Percentiles rank a stretch among this genome's conserved stretches.
These are phyloP conservation scores for Xiphorhynchus erythropygius DNA, from an alignment of 2,797 vertebrate genomes.

Conservation along the genomic window DNA sequence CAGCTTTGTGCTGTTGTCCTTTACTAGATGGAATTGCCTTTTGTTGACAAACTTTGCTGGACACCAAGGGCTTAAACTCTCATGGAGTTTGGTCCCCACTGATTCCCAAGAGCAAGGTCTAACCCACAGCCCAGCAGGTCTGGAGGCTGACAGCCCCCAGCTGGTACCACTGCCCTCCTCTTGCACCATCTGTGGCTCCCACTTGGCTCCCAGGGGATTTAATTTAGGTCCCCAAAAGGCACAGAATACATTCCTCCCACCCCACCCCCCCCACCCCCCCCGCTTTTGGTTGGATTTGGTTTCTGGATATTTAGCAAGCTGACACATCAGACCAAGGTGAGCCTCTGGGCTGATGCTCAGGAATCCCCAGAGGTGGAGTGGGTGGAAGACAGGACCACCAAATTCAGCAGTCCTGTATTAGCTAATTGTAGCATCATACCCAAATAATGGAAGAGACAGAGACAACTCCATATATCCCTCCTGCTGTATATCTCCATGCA, in stretches of 20 bases:
- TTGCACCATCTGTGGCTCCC: not conserved
- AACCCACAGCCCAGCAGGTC: not conserved
- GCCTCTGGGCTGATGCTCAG: not conserved
- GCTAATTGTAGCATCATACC: not conserved
- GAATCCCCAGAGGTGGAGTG: not conserved
- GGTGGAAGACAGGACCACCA: not conserved
- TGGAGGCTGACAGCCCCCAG: not conserved
- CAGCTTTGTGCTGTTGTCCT: not conserved
- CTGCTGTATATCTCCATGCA: fast-evolving
- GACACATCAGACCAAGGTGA: not conserved
- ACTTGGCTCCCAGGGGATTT: not conserved
- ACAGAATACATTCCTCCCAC: fast-evolving
- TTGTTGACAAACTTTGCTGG: not conserved
- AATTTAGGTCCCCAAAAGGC: not conserved
- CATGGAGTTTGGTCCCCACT: fast-evolving
- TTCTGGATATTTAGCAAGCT: not conserved
- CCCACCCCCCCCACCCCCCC: fast-evolving
- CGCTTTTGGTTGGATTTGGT: not conserved
- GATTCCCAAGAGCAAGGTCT: not conserved
- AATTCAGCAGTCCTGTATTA: not conserved
- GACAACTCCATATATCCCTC: not conserved
- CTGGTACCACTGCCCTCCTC: not conserved
- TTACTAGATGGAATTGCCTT: fast-evolving
- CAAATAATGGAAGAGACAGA: not conserved
- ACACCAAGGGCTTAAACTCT: not conserved